Base-by-base conservation (phyloP, 2,888 invertebrate species). In the Mesochorus sp. region DNA sequence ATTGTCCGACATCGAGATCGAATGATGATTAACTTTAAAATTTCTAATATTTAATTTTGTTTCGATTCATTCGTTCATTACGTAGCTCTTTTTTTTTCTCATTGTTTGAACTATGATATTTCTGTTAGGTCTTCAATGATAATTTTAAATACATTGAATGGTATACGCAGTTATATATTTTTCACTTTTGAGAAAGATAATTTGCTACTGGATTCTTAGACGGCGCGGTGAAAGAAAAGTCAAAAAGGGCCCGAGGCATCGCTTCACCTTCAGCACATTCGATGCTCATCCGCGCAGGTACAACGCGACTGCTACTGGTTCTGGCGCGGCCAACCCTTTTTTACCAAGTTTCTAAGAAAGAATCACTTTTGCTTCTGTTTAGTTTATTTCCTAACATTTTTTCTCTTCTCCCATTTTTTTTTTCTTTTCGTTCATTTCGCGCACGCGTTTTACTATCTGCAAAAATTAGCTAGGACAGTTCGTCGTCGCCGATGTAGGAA, bases 391-490 rank as follows among this genome's bases (percentile, higher is more conserved):
- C 31, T 31, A 10, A 21, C n/a, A n/a, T 14, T 6, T n/a, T 49
- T 37, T 66, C 24, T 51, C 39, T 14, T 66, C n/a, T 3, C 14
- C 10, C 19, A 8, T n/a, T n/a, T n/a, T n/a, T 34, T 8, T 34
- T 66, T 66, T 34, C 53, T 57, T 39, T 57, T 21, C 37, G 21
- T 57, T 34, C 31, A n/a, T n/a, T n/a, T n/a, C n/a, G n/a, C n/a
- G n/a, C n/a, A n/a, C 21, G 2, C 5, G 12, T 51, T 64, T 61
- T 61, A 62, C 61, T 44, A 53, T 47, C 12, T 55, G 21, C 37
- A 10, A 68, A n/a, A 75, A 75, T 75, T 68, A 55, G 44, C 68
- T 68, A 68, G 68, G 75, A 75, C 62, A 75, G 67, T 68, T 68
- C 68, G 26, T 75, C 47, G 68, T 42, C 34, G 59, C 19, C 5